Evolutionary conservation across 2,797 vertebrate species (phyloP).

Genomic region (Euphonia xanthogaster): DNA sequence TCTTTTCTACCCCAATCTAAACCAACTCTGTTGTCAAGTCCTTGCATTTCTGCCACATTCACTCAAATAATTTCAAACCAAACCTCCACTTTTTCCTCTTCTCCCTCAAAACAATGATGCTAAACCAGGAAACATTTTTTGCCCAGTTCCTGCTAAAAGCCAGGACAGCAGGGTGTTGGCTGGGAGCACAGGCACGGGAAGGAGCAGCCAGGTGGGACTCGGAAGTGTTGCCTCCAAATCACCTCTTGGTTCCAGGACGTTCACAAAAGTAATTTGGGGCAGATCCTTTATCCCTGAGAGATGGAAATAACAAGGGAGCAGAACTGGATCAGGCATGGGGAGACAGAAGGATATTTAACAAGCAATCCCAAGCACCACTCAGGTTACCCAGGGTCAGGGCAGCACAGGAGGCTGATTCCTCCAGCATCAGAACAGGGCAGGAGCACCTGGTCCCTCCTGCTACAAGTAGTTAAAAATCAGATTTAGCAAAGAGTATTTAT

Average conservation of each 20-base stretch:
- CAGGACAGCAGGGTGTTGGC: background rate
- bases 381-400: background rate
- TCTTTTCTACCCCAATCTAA: background rate
- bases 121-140: background rate
- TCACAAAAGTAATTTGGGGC: background rate
- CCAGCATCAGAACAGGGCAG: background rate
- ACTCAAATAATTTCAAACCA: background rate
- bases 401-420: background rate
- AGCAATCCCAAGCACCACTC: background rate
- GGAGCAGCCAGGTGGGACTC: background rate
- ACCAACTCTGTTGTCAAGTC: background rate
- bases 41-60: background rate
- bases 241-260: background rate
- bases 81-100: background rate
- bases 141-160: background rate
- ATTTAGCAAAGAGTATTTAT: constrained; percentile 47
- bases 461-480: background rate
- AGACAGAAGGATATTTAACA: background rate
- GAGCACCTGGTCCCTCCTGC: background rate
- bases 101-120: background rate
- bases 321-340: background rate
- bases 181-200: background rate
- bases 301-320: background rate
- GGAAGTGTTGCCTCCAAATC: background rate
- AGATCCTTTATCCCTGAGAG: background rate